Evolutionary conservation across 2,113 vertebrate species (phyloP).

Genomic region (Corvus moneduloides): DNA sequence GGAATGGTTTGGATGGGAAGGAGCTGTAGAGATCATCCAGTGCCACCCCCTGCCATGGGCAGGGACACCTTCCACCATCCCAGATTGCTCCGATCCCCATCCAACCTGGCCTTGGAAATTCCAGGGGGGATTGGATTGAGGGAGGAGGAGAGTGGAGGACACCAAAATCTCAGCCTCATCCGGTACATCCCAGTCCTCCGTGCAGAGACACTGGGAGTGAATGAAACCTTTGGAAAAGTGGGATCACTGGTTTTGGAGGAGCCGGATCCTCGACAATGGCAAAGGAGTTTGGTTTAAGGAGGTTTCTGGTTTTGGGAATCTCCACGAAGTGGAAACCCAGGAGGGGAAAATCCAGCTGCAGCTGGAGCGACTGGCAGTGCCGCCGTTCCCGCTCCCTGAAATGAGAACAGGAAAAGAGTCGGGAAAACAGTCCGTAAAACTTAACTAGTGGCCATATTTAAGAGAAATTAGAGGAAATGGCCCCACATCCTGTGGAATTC

Average conservation of each 20-base stretch:
- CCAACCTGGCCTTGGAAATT: background rate
- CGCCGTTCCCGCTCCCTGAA: background rate
- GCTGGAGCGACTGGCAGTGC: fast-evolving
- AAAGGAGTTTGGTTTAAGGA: background rate
- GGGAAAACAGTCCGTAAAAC: slow-evolving; percentile 24
- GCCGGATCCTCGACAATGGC: fast-evolving
- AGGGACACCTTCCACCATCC: background rate
- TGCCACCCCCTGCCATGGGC: background rate
- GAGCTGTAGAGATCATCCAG: background rate
- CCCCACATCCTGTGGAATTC: slow-evolving; percentile 57
- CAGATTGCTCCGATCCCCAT: background rate
- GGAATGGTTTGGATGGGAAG: background rate
- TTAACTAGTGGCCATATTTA: slow-evolving; percentile 29
- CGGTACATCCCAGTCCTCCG: fast-evolving
- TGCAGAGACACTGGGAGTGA: background rate
- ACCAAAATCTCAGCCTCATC: background rate
- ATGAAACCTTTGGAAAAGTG: background rate
- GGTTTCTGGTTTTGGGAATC: background rate
- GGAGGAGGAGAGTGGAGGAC: background rate
- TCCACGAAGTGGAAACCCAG: background rate
- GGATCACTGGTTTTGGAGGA: background rate
- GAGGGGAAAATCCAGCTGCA: background rate
- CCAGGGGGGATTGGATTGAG: no score
- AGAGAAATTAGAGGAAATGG: slow-evolving; percentile 52
- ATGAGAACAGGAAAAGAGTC: slow-evolving; percentile 35